phyloP scores from a whole-genome alignment of 2,797 vertebrate genomes.

The Coregonus sp. region DNA sequence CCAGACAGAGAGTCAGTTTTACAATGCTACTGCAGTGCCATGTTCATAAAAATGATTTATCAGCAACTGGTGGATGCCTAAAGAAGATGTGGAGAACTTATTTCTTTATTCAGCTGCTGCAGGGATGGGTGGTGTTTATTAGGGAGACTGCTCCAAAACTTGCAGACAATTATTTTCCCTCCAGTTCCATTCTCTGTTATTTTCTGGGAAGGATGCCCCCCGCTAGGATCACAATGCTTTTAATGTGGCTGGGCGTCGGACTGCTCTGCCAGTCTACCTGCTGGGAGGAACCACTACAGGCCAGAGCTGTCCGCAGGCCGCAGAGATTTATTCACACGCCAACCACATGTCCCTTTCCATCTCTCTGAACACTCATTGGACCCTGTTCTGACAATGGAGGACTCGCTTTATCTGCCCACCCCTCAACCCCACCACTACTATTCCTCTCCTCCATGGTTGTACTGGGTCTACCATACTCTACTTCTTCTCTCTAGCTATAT shows the following conservation, averaged over 20 bases:
- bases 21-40: conserved; percentile 35
- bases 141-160: conserved; percentile 3
- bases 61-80: conserved; percentile 21
- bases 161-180: conserved; percentile 33
- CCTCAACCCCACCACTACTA: too few species aligned
- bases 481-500: neutral
- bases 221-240: conserved; percentile 78
- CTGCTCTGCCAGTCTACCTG: conserved; percentile 68
- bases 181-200: conserved; percentile 33
- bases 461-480: neutral
- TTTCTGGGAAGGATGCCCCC: conserved; percentile 67
- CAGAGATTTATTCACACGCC: conserved; percentile 72
- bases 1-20: conserved; percentile 26
- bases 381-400: neutral
- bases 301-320: conserved; percentile 71
- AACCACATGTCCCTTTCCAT: conserved; percentile 24
- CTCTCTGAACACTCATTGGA: conserved; percentile 54
- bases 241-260: conserved; percentile 77
- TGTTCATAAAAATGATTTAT: conserved; percentile 59
- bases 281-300: conserved; percentile 77
- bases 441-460: too few species aligned
- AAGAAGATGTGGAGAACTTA: conserved; percentile 30
- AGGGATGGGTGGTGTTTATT: conserved; percentile 21
- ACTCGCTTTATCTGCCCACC: neutral
- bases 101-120: conserved; percentile 27